Evolutionary conservation across 1,140 invertebrate genomes (phyloP).

Genomic region (Zaprionus africanus): DNA sequence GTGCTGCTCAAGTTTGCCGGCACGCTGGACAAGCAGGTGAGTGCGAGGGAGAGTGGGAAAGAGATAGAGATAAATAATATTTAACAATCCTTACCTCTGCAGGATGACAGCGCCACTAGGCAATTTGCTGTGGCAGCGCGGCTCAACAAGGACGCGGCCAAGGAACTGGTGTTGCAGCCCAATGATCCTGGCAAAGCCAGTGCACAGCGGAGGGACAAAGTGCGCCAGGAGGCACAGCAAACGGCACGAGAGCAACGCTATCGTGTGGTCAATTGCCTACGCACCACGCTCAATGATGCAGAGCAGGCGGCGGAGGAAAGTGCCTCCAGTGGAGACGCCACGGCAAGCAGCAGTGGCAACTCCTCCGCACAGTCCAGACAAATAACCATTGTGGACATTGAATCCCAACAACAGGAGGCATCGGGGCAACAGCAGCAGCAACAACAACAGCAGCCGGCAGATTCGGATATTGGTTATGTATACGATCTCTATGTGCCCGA

Average conservation of each 20-base stretch:
- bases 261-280: constrained; percentile 79
- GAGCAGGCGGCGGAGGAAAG: constrained; percentile 22
- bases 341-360: not conserved
- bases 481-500: constrained; percentile 83
- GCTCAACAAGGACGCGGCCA: constrained; percentile 74
- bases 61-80: not conserved
- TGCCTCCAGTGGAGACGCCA: not conserved
- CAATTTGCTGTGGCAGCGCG: constrained; percentile 84
- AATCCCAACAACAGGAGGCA: constrained; percentile 44
- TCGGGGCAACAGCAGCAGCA: constrained; percentile 20
- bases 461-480: constrained; percentile 80
- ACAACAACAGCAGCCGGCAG: constrained; percentile 56
- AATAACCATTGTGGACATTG: constrained; percentile 71
- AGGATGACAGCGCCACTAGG: constrained; percentile 79
- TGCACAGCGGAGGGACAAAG: constrained; percentile 43
- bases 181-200: constrained; percentile 37
- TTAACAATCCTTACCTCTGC: no score
- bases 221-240: constrained; percentile 68
- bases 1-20: constrained; percentile 86
- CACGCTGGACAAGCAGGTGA: constrained; percentile 85
- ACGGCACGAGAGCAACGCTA: constrained; percentile 72
- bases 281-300: constrained; percentile 52
- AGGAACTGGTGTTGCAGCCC: constrained; percentile 63
- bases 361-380: constrained; percentile 13
- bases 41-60: not conserved